Evolutionary conservation across 2,113 vertebrate species (phyloP), one percentile per base, ranked within the genome.

Genomic region (Charina bottae): DNA sequence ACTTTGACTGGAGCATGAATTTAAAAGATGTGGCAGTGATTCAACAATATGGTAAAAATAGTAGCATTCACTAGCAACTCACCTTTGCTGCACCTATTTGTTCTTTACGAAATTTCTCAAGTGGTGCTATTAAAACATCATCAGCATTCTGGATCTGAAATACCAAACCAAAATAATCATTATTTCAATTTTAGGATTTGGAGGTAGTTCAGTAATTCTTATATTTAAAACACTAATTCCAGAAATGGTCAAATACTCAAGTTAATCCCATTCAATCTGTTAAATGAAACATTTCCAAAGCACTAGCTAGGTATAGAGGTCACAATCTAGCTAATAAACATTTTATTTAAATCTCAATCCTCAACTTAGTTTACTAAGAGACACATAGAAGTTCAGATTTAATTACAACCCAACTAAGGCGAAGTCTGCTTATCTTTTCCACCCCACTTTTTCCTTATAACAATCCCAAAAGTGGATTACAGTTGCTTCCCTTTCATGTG

Each of bases 1-100:
- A 64, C 28, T 64, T 85, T 62, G 56, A 21, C 42, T 58, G n/a
- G 26, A n/a, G 68, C 21, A 15, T 55, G 60, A 49, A 86, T n/a
- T 83, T 62, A 58, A 15, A 6, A 68, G 37, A 60, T 86, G 21
- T 17, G 85, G 85, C 17, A 72, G n/a, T 55, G 53, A 78, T 12
- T 2, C 13, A 56, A 17, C 28, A 95, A 92, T 85, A 95, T 33
- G 53, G 94, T 94, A 93, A 33, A 5, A 53, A 91, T 58, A 93
- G 87, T 13, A 90, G 89, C 2, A 24, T 94, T 92, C 33, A 28
- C 56, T n/a, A 83, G 98, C 98, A 87, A 98, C 98, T 98, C 98
- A 99, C 99, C 98, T 99, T 99, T 28, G 99, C 98, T n/a, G 98
- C 99, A 33, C 98, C 99, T 37, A 99, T 99, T 97, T 99, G 99